Evolutionary conservation across 2,113 vertebrate species (phyloP).

Genomic region (Dissostichus mawsoni): DNA sequence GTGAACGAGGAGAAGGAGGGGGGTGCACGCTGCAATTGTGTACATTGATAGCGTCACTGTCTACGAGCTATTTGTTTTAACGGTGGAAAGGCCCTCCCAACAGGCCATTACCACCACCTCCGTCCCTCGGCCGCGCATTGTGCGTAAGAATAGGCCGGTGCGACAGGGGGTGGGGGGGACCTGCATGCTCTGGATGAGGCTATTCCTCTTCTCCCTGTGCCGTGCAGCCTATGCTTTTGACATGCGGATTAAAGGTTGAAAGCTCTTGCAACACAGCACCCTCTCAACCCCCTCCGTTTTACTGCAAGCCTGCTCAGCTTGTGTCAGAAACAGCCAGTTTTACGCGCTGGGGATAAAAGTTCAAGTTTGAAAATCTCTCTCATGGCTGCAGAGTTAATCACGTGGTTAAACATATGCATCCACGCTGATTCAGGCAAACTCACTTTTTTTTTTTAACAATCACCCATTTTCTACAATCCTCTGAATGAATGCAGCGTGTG

Average conservation of each 20-base stretch:
- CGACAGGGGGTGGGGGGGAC: conserved; percentile 34
- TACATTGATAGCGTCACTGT: conserved; percentile 74
- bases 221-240: conserved; percentile 77
- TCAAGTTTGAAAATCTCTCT: conserved; percentile 62
- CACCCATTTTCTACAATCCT: conserved; percentile 58
- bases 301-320: conserved; percentile 54
- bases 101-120: conserved; percentile 65
- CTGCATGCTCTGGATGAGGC: conserved; percentile 42
- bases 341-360: conserved; percentile 53
- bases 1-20: conserved; percentile 44
- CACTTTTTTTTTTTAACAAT: conserved; percentile 51
- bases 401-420: conserved; percentile 50
- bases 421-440: conserved; percentile 38
- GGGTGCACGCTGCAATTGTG: conserved; percentile 67
- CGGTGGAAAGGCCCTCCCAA: conserved; percentile 63
- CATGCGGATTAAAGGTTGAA: conserved; percentile 81
- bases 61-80: conserved; percentile 72
- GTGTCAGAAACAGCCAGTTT: conserved; percentile 47
- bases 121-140: conserved; percentile 51
- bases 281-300: conserved; percentile 36
- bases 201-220: conserved; percentile 70
- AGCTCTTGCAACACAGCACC: conserved; percentile 68
- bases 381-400: conserved; percentile 34
- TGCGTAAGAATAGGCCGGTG: conserved; percentile 66
- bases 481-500: conserved; percentile 65